Evolutionary conservation across 2,797 vertebrate species (phyloP).

Genomic region (Bryconaethiops microstoma): DNA sequence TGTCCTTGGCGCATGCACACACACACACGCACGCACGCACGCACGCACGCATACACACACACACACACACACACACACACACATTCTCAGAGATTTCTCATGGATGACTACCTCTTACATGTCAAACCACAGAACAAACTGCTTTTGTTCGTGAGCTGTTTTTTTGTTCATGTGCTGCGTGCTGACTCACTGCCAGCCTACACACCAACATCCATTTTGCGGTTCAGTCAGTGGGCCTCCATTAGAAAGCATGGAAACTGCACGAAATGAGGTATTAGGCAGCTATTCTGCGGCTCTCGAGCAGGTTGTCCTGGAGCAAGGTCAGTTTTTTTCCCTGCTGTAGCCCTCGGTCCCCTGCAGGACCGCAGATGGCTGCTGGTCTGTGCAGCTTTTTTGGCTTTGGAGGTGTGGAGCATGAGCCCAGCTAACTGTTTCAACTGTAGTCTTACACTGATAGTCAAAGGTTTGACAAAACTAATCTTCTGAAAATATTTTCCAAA

Average conservation of each 20-base stretch:
- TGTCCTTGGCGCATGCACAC: slow-evolving; percentile 16
- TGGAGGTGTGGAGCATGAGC: slow-evolving; percentile 24
- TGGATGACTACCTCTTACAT: slow-evolving; percentile 23
- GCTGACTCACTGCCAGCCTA: slow-evolving; percentile 24
- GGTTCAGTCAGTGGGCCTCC: neutral
- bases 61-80: slow-evolving; percentile 29
- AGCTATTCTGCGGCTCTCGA: neutral
- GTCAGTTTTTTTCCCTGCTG: slow-evolving; percentile 20
- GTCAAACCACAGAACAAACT: slow-evolving; percentile 20
- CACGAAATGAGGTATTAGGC: neutral
- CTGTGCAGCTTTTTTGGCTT: slow-evolving; percentile 34
- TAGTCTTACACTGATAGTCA: slow-evolving; percentile 3
- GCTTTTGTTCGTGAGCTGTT: neutral
- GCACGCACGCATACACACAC: slow-evolving; percentile 13
- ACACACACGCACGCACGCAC: slow-evolving; percentile 37
- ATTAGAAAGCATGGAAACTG: neutral
- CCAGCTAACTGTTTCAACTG: slow-evolving; percentile 29
- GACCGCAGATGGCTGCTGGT: slow-evolving; percentile 44
- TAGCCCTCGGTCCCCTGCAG: slow-evolving; percentile 28
- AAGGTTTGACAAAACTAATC: neutral
- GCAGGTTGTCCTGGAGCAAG: slow-evolving; percentile 44
- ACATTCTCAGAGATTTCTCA: slow-evolving; percentile 30
- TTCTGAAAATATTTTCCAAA: neutral
- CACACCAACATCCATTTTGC: neutral
- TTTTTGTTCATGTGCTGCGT: neutral